These are phyloP conservation scores for Pelodytes ibericus DNA, from an alignment of 2,797 vertebrate species.

Conservation along the genomic window DNA sequence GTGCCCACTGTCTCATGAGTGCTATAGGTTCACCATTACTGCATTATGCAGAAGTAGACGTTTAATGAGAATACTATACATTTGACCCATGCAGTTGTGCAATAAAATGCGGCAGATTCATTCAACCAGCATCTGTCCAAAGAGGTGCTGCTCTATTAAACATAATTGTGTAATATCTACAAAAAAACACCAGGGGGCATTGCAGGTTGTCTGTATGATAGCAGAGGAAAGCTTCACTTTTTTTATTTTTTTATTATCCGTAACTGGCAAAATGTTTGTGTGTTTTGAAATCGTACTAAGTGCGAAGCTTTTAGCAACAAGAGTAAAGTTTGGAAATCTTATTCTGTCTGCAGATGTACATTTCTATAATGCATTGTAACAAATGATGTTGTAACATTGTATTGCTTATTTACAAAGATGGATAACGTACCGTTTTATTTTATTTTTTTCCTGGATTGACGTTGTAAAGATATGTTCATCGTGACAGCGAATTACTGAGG, in stretches of 20 bases:
- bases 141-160: background rate
- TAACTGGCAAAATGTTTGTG: background rate
- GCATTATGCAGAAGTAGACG: too few species aligned
- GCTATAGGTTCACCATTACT: too few species aligned
- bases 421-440: too few species aligned
- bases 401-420: too few species aligned
- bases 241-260: background rate
- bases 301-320: background rate
- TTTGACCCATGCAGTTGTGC: background rate
- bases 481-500: too few species aligned
- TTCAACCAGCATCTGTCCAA: background rate
- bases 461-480: too few species aligned
- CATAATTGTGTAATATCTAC: background rate
- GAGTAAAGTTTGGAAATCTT: slow-evolving; percentile 41
- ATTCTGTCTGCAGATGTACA: slow-evolving; percentile 8
- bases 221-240: background rate
- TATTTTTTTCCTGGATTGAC: too few species aligned
- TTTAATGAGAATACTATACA: background rate
- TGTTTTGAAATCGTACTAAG: background rate
- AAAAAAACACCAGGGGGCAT: slow-evolving; percentile 24
- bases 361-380: too few species aligned
- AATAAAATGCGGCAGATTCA: background rate
- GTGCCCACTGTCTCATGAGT: too few species aligned
- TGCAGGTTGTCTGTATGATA: slow-evolving; percentile 14
- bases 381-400: too few species aligned